These are phyloP conservation scores for Panzeria rudis DNA, from an alignment of 2,888 invertebrate species.

Conservation along the genomic window DNA sequence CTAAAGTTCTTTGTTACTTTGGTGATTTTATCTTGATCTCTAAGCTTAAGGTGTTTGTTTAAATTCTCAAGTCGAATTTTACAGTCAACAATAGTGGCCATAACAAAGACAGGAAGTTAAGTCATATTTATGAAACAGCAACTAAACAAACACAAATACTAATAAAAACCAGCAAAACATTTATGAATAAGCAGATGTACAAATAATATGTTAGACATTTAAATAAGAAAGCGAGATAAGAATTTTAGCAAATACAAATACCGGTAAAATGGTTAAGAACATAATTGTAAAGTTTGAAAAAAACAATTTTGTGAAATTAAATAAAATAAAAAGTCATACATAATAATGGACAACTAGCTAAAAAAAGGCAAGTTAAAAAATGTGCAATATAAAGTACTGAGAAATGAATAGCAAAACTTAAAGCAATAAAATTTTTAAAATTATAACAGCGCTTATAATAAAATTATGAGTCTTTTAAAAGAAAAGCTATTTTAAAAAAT, in stretches of 20 bases:
- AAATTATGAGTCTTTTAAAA: no score
- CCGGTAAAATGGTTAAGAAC: not conserved
- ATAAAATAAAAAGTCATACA: not conserved
- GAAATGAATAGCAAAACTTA: no score
- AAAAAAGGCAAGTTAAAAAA: not conserved
- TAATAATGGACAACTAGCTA: not conserved
- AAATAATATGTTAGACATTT: conserved; percentile 39
- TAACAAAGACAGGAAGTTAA: conserved; percentile 64
- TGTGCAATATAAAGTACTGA: no score
- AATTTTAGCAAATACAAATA: conserved; percentile 34
- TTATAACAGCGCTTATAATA: no score
- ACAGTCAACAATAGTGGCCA: conserved; percentile 12
- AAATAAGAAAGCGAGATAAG: conserved; percentile 7
- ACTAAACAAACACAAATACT: not conserved
- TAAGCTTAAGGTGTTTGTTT: conserved; percentile 54
- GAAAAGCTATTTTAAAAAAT: no score
- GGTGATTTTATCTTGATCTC: conserved; percentile 51
- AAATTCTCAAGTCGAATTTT: conserved; percentile 22
- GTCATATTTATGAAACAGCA: conserved; percentile 57
- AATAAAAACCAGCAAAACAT: not conserved
- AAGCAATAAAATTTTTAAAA: no score
- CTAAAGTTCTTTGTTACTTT: conserved; percentile 7
- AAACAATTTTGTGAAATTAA: not conserved
- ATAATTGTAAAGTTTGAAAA: not conserved
- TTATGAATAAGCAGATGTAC: conserved; percentile 44